A percentile compares a stretch with the other conserved stretches of the same genome.
Conservation (phyloP, 2,888 invertebrate species). For the Dinocampus coccinellae region DNA sequence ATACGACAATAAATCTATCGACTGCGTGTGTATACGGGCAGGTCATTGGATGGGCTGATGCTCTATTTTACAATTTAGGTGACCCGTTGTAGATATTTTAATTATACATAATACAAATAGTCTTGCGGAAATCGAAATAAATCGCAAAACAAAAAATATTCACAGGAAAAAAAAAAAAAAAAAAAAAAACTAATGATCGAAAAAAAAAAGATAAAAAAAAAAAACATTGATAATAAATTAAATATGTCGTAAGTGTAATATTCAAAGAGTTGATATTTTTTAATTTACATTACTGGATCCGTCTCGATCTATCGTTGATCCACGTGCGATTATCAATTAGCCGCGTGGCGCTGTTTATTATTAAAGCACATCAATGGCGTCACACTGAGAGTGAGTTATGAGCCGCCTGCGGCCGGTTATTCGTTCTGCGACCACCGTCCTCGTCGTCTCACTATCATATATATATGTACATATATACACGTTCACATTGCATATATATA, state of each 20-base stretch:
- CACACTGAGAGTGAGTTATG: constrained; percentile 39
- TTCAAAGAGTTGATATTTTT: constrained; percentile 30
- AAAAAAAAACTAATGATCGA: background rate
- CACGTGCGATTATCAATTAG: constrained; percentile 47
- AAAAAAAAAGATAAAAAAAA: background rate
- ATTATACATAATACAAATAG: constrained; percentile 27
- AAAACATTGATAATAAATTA: background rate
- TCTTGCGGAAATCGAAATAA: too few species aligned
- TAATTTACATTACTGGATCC: background rate
- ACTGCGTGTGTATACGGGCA: constrained; percentile 37
- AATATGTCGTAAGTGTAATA: background rate
- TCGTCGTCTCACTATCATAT: background rate
- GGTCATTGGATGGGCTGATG: too few species aligned
- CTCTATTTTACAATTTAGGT: too few species aligned
- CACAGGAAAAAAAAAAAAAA: background rate
- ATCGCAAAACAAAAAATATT: background rate
- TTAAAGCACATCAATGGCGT: constrained; percentile 45
- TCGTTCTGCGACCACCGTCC: constrained; percentile 37
- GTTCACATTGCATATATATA: background rate
- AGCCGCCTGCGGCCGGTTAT: constrained; percentile 42
- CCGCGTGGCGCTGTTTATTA: constrained; percentile 38
- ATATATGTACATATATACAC: background rate
- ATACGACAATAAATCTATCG: constrained; percentile 44
- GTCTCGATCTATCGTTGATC: constrained; percentile 34
- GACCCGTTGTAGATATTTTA: constrained; percentile 38